Percentiles rank a stretch among this genome's conserved stretches.
Evolutionary conservation across 2,797 vertebrate species (phyloP).

Genomic region (Okamejei kenojei): DNA sequence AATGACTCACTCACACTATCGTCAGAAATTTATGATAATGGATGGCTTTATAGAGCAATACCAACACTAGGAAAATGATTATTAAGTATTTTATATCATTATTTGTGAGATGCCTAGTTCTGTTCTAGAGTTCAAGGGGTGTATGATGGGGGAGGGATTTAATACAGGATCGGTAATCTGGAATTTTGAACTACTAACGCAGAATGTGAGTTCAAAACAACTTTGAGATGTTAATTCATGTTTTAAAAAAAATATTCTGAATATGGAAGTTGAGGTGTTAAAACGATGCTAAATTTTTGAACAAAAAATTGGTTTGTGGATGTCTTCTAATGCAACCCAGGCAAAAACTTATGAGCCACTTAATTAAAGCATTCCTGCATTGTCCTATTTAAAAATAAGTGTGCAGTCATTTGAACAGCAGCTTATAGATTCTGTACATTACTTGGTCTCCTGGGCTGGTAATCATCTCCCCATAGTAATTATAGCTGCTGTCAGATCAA

Average conservation of each 20-base stretch:
- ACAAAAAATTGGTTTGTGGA: not conserved
- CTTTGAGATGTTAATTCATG: not conserved
- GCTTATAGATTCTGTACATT: not conserved
- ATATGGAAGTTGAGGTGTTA: not conserved
- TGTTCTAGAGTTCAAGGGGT: not conserved
- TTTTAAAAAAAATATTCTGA: not conserved
- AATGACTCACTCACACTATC: too few species aligned
- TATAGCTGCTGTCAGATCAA: conserved; percentile 24
- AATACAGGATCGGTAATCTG: too few species aligned
- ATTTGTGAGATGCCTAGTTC: not conserved
- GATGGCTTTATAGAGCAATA: not conserved
- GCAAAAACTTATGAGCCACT: not conserved
- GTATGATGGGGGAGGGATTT: not conserved
- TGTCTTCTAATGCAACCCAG: not conserved
- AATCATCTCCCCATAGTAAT: conserved; percentile 30
- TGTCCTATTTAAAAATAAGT: not conserved
- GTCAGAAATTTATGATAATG: not conserved
- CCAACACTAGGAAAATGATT: not conserved
- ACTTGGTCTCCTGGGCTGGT: not conserved
- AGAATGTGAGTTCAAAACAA: not conserved
- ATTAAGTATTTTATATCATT: not conserved
- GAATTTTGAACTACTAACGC: not conserved
- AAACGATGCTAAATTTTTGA: not conserved
- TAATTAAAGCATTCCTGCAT: not conserved
- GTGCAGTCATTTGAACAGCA: not conserved